These are phyloP conservation scores for Zonotrichia leucophrys DNA, from an alignment of 2,113 vertebrate species.

Conservation along the genomic window DNA sequence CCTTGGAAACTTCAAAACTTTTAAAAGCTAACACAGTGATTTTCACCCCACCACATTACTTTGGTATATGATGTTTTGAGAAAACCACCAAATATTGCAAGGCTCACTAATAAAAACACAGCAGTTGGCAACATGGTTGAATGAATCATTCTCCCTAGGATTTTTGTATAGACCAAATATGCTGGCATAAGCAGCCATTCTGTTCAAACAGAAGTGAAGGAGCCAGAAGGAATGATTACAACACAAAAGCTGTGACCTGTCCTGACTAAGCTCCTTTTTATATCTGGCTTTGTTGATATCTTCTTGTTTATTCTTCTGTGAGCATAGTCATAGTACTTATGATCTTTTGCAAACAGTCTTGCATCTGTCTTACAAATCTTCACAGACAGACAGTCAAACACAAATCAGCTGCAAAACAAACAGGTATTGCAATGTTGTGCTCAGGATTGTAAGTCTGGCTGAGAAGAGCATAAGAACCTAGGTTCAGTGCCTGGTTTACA, in stretches of 20 bases:
- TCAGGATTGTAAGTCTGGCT: background rate
- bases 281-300: background rate
- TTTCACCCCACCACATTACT: background rate
- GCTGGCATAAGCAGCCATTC: background rate
- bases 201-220: background rate
- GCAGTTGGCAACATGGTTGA: background rate
- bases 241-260: background rate
- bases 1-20: background rate
- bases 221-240: background rate
- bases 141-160: background rate
- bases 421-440: background rate
- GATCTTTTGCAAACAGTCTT: background rate
- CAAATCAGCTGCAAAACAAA: background rate
- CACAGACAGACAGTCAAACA: background rate
- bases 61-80: background rate
- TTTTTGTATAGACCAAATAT: background rate
- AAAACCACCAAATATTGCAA: background rate
- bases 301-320: background rate
- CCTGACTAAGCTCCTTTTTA: background rate
- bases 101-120: background rate
- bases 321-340: background rate
- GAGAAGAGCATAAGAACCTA: background rate
- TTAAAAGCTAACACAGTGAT: background rate
- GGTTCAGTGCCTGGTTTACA: background rate
- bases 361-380: background rate